Percentiles rank a stretch among this genome's conserved stretches.
These are phyloP conservation scores for Sebastolobus altivelis DNA, from an alignment of 2,797 vertebrate species.

Conservation along the genomic window DNA sequence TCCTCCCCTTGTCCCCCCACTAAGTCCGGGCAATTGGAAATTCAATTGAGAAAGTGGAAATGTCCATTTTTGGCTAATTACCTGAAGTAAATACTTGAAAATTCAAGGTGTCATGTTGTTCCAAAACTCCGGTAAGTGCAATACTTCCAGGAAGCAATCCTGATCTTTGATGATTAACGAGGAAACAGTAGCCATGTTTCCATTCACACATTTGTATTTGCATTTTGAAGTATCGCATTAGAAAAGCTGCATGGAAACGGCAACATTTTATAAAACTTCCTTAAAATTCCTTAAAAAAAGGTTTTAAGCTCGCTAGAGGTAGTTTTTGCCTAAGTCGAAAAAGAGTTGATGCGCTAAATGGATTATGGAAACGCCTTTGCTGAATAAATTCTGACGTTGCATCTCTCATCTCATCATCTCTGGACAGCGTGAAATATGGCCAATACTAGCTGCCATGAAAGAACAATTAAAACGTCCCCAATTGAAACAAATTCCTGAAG, in stretches of 20 bases:
- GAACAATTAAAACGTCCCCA: too few relatives aligned
- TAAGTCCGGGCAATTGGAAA: not conserved
- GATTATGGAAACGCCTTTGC: not conserved
- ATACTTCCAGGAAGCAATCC: not conserved
- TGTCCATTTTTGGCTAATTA: not conserved
- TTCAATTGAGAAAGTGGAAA: not conserved
- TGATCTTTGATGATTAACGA: not conserved
- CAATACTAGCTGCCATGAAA: too few relatives aligned
- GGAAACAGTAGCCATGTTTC: not conserved
- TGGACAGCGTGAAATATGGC: too few relatives aligned
- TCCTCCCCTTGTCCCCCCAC: not conserved
- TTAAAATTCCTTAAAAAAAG: not conserved
- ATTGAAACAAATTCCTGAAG: too few relatives aligned
- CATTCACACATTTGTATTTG: not conserved
- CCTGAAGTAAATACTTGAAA: not conserved
- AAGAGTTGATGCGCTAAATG: not conserved
- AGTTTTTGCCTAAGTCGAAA: not conserved
- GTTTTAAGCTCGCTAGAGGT: not conserved
- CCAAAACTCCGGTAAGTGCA: not conserved
- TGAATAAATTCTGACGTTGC: too few relatives aligned
- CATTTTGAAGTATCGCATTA: not conserved
- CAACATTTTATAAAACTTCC: not conserved
- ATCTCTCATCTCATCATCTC: too few relatives aligned
- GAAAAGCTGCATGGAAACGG: not conserved
- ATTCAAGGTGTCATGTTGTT: not conserved